Conservation (phyloP, 2,797 vertebrate genomes). For the Sebastes vulpes region DNA sequence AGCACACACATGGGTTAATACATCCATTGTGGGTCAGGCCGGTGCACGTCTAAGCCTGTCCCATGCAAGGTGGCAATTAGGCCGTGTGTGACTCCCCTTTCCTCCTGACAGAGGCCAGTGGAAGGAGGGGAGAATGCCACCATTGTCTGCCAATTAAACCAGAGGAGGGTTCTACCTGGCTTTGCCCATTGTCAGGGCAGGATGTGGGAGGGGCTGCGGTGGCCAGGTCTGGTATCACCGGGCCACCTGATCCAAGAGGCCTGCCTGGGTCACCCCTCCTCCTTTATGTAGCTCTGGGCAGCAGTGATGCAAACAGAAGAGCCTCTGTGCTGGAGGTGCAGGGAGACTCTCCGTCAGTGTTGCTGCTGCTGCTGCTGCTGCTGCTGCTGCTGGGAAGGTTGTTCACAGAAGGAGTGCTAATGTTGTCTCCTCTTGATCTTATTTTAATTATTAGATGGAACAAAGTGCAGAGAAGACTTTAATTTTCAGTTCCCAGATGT, state of each 20-base stretch:
- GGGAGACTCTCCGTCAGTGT: slow-evolving; percentile 10
- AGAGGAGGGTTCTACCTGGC: slow-evolving; percentile 42
- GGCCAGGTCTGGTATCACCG: slow-evolving; percentile 77
- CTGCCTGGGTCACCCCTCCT: slow-evolving; percentile 39
- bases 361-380: neutral
- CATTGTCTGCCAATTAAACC: slow-evolving; percentile 78
- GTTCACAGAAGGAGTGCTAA: slow-evolving; percentile 4
- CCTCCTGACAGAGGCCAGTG: slow-evolving; percentile 34
- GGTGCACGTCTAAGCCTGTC: slow-evolving; percentile 52
- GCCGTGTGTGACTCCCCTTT: slow-evolving; percentile 45
- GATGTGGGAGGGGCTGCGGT: slow-evolving; percentile 68
- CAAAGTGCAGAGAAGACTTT: neutral
- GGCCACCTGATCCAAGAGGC: slow-evolving; percentile 66
- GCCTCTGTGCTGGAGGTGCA: slow-evolving; percentile 66
- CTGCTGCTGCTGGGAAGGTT: neutral
- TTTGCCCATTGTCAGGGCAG: slow-evolving; percentile 70
- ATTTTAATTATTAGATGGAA: neutral
- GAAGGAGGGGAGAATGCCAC: slow-evolving; percentile 62
- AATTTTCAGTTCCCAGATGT: neutral
- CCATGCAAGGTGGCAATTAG: slow-evolving; percentile 75
- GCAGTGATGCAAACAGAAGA: slow-evolving; percentile 71
- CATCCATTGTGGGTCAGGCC: slow-evolving; percentile 56
- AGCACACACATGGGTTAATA: slow-evolving; percentile 67
- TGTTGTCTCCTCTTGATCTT: no score
- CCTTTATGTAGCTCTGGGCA: slow-evolving; percentile 39